Conservation (phyloP, 2,113 vertebrate genomes). For the Vulpes ferrilata region DNA sequence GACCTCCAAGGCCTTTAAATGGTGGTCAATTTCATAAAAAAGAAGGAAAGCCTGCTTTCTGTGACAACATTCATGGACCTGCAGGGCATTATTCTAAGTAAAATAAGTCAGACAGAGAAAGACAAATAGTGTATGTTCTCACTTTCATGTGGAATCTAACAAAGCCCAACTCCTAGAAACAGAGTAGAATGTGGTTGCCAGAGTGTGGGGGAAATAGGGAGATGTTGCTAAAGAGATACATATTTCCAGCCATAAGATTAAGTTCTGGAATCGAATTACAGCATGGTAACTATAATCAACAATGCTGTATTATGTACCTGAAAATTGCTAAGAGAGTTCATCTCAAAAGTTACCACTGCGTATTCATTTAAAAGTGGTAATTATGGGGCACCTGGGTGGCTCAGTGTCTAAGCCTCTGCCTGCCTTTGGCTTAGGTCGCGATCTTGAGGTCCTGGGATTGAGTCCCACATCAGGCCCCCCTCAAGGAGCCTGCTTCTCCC, state of each 20-base stretch:
- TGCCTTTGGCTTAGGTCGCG: too few species aligned
- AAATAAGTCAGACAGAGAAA: constrained; percentile 1
- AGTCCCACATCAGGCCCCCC: too few species aligned
- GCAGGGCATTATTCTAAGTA: not conserved
- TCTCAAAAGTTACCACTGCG: not conserved
- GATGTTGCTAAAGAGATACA: not conserved
- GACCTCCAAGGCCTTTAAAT: not conserved
- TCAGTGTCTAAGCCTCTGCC: too few species aligned
- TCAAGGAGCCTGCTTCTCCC: too few species aligned
- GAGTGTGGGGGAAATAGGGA: not conserved
- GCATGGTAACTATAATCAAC: not conserved
- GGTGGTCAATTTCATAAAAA: not conserved
- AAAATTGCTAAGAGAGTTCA: not conserved
- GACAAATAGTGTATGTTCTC: not conserved
- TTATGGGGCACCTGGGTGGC: too few species aligned
- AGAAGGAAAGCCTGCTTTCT: not conserved
- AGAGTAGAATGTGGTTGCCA: not conserved
- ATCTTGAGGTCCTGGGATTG: too few species aligned
- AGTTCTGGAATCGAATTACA: not conserved
- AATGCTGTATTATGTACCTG: not conserved
- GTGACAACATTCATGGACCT: not conserved
- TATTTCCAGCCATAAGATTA: not conserved
- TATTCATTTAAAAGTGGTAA: not conserved
- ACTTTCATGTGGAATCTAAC: not conserved
- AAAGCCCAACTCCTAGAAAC: not conserved